Percentiles rank a stretch among this genome's conserved stretches.
Conservation (phyloP, 2,797 vertebrate species). For the Rhinatrema bivittatum region DNA sequence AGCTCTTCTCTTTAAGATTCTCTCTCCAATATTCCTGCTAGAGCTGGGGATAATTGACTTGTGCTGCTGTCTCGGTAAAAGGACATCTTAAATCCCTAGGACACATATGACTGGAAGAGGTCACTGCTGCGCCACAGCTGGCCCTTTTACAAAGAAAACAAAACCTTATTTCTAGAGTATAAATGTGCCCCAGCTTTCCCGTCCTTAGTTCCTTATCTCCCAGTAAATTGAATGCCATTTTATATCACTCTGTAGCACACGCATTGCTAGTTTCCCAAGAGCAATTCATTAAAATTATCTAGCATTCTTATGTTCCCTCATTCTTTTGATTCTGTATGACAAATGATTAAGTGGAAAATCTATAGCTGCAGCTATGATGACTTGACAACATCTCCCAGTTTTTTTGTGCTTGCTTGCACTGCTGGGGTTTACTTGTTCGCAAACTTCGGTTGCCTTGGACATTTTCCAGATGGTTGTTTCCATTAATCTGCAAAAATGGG, state of each 20-base stretch:
- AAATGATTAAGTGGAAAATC: background rate
- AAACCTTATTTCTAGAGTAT: slow-evolving; percentile 5
- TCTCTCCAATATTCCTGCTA: too few species aligned
- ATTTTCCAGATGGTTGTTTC: slow-evolving; percentile 1
- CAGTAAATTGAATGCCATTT: slow-evolving; percentile 10
- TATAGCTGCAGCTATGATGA: background rate
- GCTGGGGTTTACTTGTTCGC: background rate
- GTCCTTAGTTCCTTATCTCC: too few species aligned
- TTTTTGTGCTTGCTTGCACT: background rate
- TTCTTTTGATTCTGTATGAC: background rate
- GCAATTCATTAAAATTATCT: background rate
- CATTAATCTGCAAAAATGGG: background rate
- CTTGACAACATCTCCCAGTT: slow-evolving; percentile 12
- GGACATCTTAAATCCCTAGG: too few species aligned
- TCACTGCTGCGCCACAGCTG: too few species aligned
- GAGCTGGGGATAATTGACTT: too few species aligned
- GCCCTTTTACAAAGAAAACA: slow-evolving; percentile 13
- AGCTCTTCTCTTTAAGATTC: too few species aligned
- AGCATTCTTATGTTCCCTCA: background rate
- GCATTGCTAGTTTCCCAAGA: background rate
- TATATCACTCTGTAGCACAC: too few species aligned
- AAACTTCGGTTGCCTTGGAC: slow-evolving; percentile 3
- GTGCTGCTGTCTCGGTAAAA: too few species aligned
- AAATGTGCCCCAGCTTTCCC: background rate
- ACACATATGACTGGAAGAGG: too few species aligned